Evolutionary conservation across 2,888 invertebrate genomes (phyloP).

Genomic region (Perithous albicinctus): DNA sequence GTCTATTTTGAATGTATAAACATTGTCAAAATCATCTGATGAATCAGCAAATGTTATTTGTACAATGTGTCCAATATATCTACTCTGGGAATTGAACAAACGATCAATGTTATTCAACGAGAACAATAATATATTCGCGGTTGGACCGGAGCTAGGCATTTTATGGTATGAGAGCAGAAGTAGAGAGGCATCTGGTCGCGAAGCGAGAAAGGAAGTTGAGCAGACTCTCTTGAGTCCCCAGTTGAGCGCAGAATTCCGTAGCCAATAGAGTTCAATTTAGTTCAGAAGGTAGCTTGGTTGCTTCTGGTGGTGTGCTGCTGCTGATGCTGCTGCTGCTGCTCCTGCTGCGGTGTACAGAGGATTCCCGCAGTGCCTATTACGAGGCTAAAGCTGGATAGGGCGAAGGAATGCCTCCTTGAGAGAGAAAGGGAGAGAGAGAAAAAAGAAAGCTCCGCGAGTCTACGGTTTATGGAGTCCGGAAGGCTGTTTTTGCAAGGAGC

Average conservation of each 20-base stretch:
- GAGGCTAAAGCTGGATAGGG: conserved; percentile 54
- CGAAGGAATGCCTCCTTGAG: conserved; percentile 55
- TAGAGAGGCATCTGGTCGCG: conserved; percentile 1
- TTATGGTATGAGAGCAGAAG: conserved; percentile 22
- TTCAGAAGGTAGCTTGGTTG: conserved; percentile 26
- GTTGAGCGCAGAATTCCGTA: conserved; percentile 42
- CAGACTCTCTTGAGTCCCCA: conserved; percentile 1
- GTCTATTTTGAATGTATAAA: too few relatives aligned
- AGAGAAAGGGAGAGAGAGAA: conserved; percentile 14
- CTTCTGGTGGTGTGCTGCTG: conserved; percentile 17
- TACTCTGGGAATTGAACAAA: not conserved
- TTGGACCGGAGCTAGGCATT: not conserved
- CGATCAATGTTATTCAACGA: not conserved
- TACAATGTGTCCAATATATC: not conserved
- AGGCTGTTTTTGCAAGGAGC: conserved; percentile 44
- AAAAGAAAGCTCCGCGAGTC: conserved; percentile 36
- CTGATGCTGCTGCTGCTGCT: too few relatives aligned
- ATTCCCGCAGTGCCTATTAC: conserved; percentile 49
- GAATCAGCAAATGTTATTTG: not conserved
- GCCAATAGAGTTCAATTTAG: conserved; percentile 61
- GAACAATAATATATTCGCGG: not conserved
- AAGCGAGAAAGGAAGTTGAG: not conserved
- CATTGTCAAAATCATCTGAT: not conserved
- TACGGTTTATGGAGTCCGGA: not conserved
- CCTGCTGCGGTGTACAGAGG: conserved; percentile 20